Evolutionary conservation across 1,140 invertebrate genomes (phyloP), one percentile per base, ranked within the genome.

Genomic region (Drosophila bocqueti): DNA sequence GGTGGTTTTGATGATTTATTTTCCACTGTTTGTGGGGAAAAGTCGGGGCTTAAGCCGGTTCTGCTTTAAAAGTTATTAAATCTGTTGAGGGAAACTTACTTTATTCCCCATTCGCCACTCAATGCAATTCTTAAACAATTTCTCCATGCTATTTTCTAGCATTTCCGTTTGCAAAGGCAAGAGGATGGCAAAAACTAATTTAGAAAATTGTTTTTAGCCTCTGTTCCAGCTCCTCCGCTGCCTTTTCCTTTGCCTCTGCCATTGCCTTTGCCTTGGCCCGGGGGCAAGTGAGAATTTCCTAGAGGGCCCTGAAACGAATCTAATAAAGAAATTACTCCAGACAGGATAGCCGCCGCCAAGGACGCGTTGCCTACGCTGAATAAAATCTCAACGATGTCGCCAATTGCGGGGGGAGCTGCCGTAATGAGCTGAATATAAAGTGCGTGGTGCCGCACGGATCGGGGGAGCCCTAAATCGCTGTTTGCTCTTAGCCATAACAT

Each of bases 321-420:
- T 80, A 90, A 90, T 90, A 91, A 90, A 90, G 86, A 91, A 90
- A 90, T 90, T 90, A 90, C 86, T 83, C 72, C 62, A 85, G 81
- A 85, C 75, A 76, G 68, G 54, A 62, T 26, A 42, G 26, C 31
- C 18, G 34, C 60, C 16, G 61, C 59, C 82, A 75, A 90, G 81
- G 69, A 76, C 62, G 74, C 62, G 74, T 62, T 45, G 80, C 50
- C 80, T 52, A 57, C 59, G 69, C 69, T 47, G 78, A 82, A 82
- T 68, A 59, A 72, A 82, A 83, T 64, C 60, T 74, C 40, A 63
- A 52, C 65, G 54, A 83, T 84, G 81, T 84, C 77, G 81, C 69
- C 84, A 83, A 81, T 81, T 77, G 76, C 77, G 66, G 63, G 67
- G 76, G 83, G 46, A 18, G 49, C 24, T 24, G 57, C 73, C 66